These are phyloP conservation scores for Aporophyla lueneburgensis DNA, from an alignment of 2,888 invertebrate genomes.

Conservation along the genomic window DNA sequence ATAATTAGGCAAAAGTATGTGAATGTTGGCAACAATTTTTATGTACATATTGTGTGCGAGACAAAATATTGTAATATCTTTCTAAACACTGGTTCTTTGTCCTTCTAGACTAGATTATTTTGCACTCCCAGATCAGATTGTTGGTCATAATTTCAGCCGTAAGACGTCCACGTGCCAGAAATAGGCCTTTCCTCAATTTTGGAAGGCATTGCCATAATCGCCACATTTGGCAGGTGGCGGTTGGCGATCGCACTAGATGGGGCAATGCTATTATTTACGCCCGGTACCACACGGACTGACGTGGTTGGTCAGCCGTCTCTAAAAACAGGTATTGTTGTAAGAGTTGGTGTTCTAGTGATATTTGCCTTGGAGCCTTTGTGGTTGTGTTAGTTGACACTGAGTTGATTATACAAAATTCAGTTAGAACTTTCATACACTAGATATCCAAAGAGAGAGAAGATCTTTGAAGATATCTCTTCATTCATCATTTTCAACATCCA, in stretches of 20 bases:
- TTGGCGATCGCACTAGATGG: too few relatives aligned
- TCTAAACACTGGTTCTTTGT: background rate
- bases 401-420: background rate
- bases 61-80: background rate
- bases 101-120: background rate
- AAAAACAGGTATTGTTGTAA: slow-evolving; percentile 6
- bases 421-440: too few relatives aligned
- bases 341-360: slow-evolving; percentile 17
- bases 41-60: background rate
- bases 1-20: slow-evolving; percentile 8
- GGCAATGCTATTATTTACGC: too few relatives aligned
- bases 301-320: background rate
- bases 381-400: background rate
- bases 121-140: slow-evolving; percentile 1
- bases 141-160: background rate
- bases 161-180: too few relatives aligned
- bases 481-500: background rate
- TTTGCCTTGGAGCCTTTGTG: background rate
- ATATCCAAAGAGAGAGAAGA: background rate
- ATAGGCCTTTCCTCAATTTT: too few relatives aligned
- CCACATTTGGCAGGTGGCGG: too few relatives aligned
- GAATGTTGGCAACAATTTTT: background rate
- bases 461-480: too few relatives aligned
- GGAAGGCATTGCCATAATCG: too few relatives aligned
- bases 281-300: background rate